These are phyloP conservation scores for Cerastis leucographa DNA, from an alignment of 2,888 invertebrate genomes.

Conservation along the genomic window DNA sequence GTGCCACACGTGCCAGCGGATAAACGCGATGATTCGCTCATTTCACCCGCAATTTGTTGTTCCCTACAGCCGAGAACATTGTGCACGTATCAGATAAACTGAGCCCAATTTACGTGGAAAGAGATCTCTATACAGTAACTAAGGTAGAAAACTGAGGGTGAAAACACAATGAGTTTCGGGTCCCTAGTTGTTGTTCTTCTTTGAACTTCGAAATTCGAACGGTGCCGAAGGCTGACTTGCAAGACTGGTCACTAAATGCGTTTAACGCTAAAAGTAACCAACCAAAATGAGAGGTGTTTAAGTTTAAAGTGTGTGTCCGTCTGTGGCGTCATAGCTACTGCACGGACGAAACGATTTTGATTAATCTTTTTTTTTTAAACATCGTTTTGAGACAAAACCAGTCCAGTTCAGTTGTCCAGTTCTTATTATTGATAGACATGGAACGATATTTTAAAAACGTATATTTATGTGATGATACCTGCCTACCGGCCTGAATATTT, in stretches of 20 bases:
- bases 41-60: conserved; percentile 64
- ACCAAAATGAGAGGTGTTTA: no score
- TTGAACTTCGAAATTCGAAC: neutral
- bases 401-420: no score
- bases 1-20: conserved; percentile 61
- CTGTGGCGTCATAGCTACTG: no score
- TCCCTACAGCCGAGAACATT: conserved; percentile 49
- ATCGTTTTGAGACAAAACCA: no score
- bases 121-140: conserved; percentile 58
- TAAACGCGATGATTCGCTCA: conserved; percentile 56
- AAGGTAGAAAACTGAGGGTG: neutral
- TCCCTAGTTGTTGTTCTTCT: neutral
- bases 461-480: neutral
- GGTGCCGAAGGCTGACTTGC: neutral
- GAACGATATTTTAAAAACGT: neutral
- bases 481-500: neutral
- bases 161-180: neutral
- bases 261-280: neutral
- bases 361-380: neutral
- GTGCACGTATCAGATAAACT: conserved; percentile 73
- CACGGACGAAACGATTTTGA: no score
- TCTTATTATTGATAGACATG: neutral
- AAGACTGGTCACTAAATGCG: neutral
- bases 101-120: conserved; percentile 60
- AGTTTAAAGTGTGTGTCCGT: no score